Base-by-base conservation (phyloP, 2,888 invertebrate genomes). In the Drosophila niveifrons region DNA sequence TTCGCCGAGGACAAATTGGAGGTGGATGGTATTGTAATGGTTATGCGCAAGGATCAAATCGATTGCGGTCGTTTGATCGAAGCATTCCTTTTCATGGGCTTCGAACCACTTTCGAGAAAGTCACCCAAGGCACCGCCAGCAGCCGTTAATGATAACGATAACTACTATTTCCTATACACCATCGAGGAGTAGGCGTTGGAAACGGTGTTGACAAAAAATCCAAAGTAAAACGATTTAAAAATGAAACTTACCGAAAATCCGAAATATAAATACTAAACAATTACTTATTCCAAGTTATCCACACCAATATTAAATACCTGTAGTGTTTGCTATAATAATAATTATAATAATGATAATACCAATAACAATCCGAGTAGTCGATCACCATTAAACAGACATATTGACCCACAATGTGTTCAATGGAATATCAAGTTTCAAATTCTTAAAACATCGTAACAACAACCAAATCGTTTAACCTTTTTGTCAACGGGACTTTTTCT, bases 41-140 rank as follows among this genome's bases (percentile, higher is more conserved):
- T 96, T 93, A 95, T 98, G 92, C 95, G 95, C 82, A 97, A 97
- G 93, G 95, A 96, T 90, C 95, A 97, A 58, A 92, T 95, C 53
- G 98, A 98, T 91, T 95, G 97, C 93, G 96, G 96, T 57, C 95
- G 96, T 82, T 94, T 99, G 89, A 95, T 99, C 78, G 96, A 98
- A 86, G 98, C 98, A 36, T 99, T 99, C 95, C 97, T 98, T 96
- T 98, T 98, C 93, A 95, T 99, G 94, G 99, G 99, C 70, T 99
- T 99, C 93, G 95, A 95, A 79, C 95, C 97, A 71, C 94, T 98
- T 90, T 95, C 97, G 44, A 97, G 98, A 47, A 96, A 95, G 81
- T 96, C 97, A 76, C 95, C 94, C 62, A 93, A 96, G 91, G 94
- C 96, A 87, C 96, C 96, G 73, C 94, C 95, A 89, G 88, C 90